Percentiles rank a stretch among this genome's conserved stretches.
phyloP scores from a whole-genome alignment of 2,113 vertebrate genomes.

The Paradoxurus hermaphroditus region DNA sequence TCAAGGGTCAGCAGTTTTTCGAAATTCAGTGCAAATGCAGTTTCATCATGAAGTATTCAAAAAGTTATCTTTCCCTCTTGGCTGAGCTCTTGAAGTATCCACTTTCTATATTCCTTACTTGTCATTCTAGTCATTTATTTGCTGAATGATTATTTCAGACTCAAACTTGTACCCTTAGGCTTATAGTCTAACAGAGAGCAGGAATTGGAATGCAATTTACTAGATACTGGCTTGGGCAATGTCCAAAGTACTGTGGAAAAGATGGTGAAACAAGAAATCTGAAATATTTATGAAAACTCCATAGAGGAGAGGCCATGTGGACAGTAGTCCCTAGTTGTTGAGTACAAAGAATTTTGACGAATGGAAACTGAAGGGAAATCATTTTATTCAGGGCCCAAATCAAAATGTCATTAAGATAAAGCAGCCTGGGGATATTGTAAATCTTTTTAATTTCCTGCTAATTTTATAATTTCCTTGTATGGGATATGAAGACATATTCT shows the following conservation, averaged over 20 bases:
- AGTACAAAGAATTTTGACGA: neutral
- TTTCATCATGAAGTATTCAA: neutral
- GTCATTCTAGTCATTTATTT: slow-evolving; percentile 18
- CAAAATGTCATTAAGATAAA: neutral
- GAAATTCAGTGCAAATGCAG: neutral
- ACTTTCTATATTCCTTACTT: neutral
- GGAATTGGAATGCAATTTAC: neutral
- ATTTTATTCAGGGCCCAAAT: neutral
- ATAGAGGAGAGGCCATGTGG: neutral
- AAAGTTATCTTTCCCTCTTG: slow-evolving; percentile 19
- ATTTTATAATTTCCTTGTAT: neutral
- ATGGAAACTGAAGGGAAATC: neutral
- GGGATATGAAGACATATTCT: neutral
- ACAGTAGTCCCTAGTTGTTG: neutral
- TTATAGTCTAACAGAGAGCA: neutral
- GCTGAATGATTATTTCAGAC: slow-evolving; percentile 44
- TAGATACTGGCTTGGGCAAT: neutral
- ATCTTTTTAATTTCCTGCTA: neutral
- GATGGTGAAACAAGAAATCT: neutral
- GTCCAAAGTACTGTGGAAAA: neutral
- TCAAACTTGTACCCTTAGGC: neutral
- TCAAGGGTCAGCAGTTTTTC: neutral
- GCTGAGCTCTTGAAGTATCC: neutral
- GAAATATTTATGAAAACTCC: neutral
- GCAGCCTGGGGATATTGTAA: neutral